These are phyloP conservation scores for Gymnarchus niloticus DNA, from an alignment of 2,113 vertebrate genomes.

Conservation along the genomic window DNA sequence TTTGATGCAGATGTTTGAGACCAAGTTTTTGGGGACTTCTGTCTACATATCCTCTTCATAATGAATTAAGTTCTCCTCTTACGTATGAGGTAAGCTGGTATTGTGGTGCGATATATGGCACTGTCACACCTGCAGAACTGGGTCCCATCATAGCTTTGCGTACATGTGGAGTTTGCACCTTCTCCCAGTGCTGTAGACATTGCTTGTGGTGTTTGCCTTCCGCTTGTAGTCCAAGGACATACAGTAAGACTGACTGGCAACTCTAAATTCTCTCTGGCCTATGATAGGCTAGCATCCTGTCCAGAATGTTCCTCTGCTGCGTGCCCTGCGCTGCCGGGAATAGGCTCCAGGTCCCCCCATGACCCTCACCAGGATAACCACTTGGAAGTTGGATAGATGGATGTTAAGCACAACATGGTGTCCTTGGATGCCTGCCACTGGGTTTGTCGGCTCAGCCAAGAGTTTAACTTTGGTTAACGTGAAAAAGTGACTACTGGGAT, in stretches of 20 bases:
- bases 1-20: neutral
- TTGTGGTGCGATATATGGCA: neutral
- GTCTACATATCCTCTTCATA: constrained; percentile 5
- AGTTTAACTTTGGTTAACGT: constrained; percentile 3
- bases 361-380: neutral
- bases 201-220: neutral
- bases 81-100: neutral
- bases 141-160: neutral
- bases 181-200: neutral
- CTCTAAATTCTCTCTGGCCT: neutral
- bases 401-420: neutral
- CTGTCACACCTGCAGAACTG: neutral
- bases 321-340: neutral
- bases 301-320: neutral
- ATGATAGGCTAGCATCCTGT: neutral
- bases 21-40: neutral
- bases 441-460: constrained; percentile 13
- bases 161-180: neutral
- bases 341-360: neutral
- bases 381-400: neutral
- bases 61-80: too few relatives aligned
- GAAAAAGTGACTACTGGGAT: neutral
- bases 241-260: neutral
- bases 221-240: neutral
- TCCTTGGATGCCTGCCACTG: neutral